Percentiles rank a stretch among this genome's conserved stretches.
Evolutionary conservation across 2,888 invertebrate genomes (phyloP).

Genomic region (Caradrina kadenii): DNA sequence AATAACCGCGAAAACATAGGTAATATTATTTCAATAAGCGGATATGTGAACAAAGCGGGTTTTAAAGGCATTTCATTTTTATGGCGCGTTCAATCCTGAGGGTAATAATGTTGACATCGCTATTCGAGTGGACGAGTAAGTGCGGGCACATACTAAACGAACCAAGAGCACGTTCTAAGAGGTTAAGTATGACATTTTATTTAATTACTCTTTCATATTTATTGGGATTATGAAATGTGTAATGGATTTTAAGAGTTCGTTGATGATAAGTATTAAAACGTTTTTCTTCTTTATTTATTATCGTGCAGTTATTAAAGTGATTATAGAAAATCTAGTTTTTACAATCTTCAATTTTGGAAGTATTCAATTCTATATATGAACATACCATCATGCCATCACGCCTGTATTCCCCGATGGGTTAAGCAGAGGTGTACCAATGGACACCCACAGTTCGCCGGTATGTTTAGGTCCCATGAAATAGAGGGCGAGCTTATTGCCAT

Average conservation of each 20-base stretch:
- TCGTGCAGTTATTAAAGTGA: too few species aligned
- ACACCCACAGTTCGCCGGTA: too few species aligned
- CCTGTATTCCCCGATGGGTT: too few species aligned
- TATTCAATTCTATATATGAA: too few species aligned
- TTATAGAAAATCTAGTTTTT: too few species aligned
- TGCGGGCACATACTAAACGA: constrained; percentile 62
- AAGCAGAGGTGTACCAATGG: too few species aligned
- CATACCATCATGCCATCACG: too few species aligned
- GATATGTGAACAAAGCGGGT: constrained; percentile 66
- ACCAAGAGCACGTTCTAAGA: constrained; percentile 35
- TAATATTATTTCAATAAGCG: constrained; percentile 62
- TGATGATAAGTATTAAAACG: too few species aligned
- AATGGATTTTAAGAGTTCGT: background rate
- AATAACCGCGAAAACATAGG: constrained; percentile 38
- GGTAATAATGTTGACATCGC: constrained; percentile 72
- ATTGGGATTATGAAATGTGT: constrained; percentile 37
- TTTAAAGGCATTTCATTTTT: constrained; percentile 73
- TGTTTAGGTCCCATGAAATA: too few species aligned
- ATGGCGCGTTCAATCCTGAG: constrained; percentile 69
- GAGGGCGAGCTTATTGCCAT: too few species aligned
- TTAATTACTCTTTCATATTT: constrained; percentile 43
- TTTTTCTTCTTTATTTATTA: too few species aligned
- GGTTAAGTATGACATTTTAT: constrained; percentile 41
- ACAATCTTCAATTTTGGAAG: too few species aligned
- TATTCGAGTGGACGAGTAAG: constrained; percentile 63